These are phyloP conservation scores for Diachrysia chrysitis DNA, from an alignment of 2,888 invertebrate genomes.

Conservation along the genomic window DNA sequence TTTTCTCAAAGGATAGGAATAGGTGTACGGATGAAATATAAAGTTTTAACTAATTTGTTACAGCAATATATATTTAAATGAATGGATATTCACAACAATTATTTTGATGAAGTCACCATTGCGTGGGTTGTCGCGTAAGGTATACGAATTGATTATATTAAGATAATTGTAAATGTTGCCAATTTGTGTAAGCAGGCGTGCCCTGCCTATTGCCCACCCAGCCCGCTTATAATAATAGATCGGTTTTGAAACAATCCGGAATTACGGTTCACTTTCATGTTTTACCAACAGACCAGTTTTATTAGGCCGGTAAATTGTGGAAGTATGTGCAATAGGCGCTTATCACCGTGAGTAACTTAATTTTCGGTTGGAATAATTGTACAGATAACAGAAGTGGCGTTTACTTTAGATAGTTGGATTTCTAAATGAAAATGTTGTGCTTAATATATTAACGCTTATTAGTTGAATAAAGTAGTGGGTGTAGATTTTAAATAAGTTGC, in stretches of 20 bases:
- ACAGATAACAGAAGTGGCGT: constrained; percentile 1
- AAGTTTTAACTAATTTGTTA: no score
- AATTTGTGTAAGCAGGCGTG: constrained; percentile 24
- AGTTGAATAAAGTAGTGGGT: background rate
- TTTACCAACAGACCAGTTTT: constrained; percentile 46
- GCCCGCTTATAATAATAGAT: constrained; percentile 45
- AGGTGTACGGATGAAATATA: no score
- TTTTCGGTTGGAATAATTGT: background rate
- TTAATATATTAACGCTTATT: background rate
- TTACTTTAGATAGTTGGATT: background rate
- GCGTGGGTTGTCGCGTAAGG: constrained; percentile 6
- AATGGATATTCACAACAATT: background rate
- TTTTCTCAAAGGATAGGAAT: no score
- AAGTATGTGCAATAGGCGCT: constrained; percentile 34
- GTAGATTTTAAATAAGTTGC: background rate
- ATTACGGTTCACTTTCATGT: constrained; percentile 55
- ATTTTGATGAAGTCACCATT: background rate
- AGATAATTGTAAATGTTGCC: constrained; percentile 26
- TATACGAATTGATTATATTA: constrained; percentile 14
- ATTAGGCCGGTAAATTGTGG: constrained; percentile 40
- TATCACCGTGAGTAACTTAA: constrained; percentile 16
- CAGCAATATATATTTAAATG: background rate
- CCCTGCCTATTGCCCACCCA: constrained; percentile 20
- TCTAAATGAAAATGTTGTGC: background rate
- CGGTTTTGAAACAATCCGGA: constrained; percentile 54